Conservation (phyloP, 2,113 vertebrate species). For the Rhinolophus sinicus region DNA sequence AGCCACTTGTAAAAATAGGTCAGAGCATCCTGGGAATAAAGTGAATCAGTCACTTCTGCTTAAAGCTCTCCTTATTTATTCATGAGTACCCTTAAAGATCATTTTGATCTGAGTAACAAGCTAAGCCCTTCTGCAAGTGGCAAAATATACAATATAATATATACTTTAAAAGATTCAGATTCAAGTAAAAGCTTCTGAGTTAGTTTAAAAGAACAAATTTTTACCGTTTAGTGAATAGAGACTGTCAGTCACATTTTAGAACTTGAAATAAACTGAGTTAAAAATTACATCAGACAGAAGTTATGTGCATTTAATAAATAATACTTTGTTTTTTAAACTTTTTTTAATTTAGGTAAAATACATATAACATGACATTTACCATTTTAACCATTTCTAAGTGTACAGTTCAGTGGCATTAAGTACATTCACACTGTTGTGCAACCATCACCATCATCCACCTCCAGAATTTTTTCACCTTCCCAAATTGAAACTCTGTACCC, state of each 20-base stretch:
- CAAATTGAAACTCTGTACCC: not conserved
- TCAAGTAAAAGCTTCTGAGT: conserved; percentile 2
- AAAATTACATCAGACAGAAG: not conserved
- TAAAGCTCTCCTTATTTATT: not conserved
- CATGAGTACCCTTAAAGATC: not conserved
- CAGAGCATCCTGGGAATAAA: not conserved
- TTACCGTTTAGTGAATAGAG: not conserved
- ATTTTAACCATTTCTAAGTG: not conserved
- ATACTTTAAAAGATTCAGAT: not conserved
- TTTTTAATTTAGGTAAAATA: not conserved
- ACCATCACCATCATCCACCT: not conserved
- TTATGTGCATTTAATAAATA: not conserved
- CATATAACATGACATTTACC: not conserved
- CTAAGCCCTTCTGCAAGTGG: not conserved
- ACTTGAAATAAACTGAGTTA: not conserved
- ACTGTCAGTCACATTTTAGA: not conserved
- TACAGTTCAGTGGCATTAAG: not conserved
- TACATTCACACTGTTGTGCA: not conserved
- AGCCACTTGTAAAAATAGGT: fast-evolving
- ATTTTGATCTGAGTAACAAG: conserved; percentile 5
- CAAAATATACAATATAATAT: not conserved
- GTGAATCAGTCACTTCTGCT: not conserved
- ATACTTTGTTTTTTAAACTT: not conserved
- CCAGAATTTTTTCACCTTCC: not conserved
- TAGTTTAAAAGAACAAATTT: not conserved